Percentiles rank a stretch among this genome's conserved stretches.
Evolutionary conservation across 2,797 vertebrate genomes (phyloP).

Genomic region (Gobionotothen gibberifrons): DNA sequence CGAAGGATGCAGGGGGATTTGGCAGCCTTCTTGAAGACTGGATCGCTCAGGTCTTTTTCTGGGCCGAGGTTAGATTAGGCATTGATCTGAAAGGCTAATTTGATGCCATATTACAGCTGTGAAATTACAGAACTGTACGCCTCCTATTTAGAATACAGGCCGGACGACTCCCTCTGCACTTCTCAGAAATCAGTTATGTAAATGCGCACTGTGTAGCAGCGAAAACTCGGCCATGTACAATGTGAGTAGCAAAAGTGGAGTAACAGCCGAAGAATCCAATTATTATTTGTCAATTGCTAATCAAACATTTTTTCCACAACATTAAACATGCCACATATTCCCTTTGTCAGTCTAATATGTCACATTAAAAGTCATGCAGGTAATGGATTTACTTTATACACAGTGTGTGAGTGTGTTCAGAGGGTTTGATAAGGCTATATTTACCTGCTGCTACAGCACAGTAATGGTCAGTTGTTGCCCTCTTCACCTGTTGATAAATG

Average conservation of each 20-base stretch:
- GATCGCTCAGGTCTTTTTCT: constrained; percentile 74
- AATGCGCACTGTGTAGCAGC: constrained; percentile 37
- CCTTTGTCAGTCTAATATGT: background rate
- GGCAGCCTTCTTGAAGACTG: constrained; percentile 58
- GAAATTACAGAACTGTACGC: constrained; percentile 70
- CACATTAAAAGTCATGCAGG: background rate
- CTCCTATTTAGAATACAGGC: constrained; percentile 61
- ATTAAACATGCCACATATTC: constrained; percentile 3
- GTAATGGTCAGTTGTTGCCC: constrained; percentile 21
- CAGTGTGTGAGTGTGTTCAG: constrained; percentile 15
- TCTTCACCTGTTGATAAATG: constrained; percentile 57
- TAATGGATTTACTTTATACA: background rate
- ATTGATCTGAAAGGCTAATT: constrained; percentile 82
- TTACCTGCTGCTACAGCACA: constrained; percentile 30
- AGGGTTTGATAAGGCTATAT: constrained; percentile 14
- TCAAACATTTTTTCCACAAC: constrained; percentile 18
- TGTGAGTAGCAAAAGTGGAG: constrained; percentile 27
- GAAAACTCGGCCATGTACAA: constrained; percentile 23
- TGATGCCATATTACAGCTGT: constrained; percentile 80
- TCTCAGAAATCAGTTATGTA: constrained; percentile 62
- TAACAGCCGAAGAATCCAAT: constrained; percentile 42
- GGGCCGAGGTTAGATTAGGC: constrained; percentile 78
- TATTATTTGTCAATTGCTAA: constrained; percentile 23
- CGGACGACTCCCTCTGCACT: constrained; percentile 60
- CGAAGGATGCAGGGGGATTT: constrained; percentile 70